These are phyloP conservation scores for Cephus rjabovi DNA, from an alignment of 2,888 invertebrate species.

Conservation along the genomic window DNA sequence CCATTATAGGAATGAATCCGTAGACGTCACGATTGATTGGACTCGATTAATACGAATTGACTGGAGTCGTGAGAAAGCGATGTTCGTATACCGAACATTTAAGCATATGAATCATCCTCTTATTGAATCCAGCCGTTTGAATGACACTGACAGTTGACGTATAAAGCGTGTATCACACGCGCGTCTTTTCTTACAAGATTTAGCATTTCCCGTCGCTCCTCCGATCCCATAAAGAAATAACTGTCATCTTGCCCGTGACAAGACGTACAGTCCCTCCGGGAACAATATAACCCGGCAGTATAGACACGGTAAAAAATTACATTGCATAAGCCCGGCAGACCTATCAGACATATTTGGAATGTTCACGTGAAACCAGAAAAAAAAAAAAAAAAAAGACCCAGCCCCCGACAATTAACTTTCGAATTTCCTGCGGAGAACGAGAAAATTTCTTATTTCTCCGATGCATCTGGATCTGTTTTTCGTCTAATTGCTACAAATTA, in stretches of 20 bases:
- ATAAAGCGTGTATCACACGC: background rate
- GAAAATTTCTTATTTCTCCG: background rate
- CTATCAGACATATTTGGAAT: background rate
- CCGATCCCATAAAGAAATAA: background rate
- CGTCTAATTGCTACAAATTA: slow-evolving; percentile 21
- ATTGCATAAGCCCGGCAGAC: background rate
- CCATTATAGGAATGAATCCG: background rate
- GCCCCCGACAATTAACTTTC: background rate
- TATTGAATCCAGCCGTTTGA: background rate
- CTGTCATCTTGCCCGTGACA: background rate
- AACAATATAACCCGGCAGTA: background rate
- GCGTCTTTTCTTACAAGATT: background rate
- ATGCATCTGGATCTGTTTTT: slow-evolving; percentile 2
- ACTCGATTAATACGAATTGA: background rate
- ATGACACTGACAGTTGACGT: background rate
- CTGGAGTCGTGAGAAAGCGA: background rate
- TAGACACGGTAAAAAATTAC: background rate
- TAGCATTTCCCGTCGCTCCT: background rate
- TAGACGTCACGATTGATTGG: background rate
- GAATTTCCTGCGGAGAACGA: background rate
- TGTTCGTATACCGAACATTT: background rate
- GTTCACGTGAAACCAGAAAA: no score
- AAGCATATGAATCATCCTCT: background rate
- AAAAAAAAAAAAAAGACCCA: background rate
- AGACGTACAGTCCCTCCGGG: background rate